These are phyloP conservation scores for Gyrodactylus salaris DNA, from an alignment of 1,140 invertebrate species.

Conservation along the genomic window DNA sequence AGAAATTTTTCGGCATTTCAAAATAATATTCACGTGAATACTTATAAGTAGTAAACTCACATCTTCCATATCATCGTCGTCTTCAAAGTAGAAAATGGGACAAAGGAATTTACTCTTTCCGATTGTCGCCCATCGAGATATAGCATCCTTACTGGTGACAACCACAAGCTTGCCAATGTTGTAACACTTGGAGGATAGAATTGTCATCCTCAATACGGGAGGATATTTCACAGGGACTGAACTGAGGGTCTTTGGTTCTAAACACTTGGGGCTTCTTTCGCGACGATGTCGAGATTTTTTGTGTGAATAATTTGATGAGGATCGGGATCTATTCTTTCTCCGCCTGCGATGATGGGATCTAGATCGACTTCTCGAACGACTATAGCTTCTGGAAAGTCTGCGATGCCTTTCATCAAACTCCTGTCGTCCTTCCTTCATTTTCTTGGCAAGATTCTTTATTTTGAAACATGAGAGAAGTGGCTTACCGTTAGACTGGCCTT, in stretches of 20 bases:
- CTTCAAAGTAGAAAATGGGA: background rate
- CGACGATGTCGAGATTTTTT: no score
- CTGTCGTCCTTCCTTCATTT: background rate
- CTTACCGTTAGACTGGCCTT: background rate
- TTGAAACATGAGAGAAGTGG: background rate
- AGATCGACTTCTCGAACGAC: background rate
- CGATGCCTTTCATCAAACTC: background rate
- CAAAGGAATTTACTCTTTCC: background rate
- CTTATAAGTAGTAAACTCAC: no score
- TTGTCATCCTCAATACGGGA: background rate
- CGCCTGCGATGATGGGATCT: background rate
- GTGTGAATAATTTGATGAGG: background rate
- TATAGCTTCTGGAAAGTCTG: background rate
- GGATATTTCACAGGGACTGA: background rate
- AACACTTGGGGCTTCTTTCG: background rate
- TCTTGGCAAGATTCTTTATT: background rate
- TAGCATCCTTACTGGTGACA: background rate
- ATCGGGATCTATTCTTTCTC: background rate
- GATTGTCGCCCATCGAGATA: background rate
- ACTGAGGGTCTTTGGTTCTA: background rate
- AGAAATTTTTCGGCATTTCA: no score
- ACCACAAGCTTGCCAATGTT: background rate
- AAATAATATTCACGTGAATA: no score
- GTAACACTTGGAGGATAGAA: background rate
- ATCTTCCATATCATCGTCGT: background rate